Conservation (phyloP, 2,113 vertebrate species). For the Alethe castanea region DNA sequence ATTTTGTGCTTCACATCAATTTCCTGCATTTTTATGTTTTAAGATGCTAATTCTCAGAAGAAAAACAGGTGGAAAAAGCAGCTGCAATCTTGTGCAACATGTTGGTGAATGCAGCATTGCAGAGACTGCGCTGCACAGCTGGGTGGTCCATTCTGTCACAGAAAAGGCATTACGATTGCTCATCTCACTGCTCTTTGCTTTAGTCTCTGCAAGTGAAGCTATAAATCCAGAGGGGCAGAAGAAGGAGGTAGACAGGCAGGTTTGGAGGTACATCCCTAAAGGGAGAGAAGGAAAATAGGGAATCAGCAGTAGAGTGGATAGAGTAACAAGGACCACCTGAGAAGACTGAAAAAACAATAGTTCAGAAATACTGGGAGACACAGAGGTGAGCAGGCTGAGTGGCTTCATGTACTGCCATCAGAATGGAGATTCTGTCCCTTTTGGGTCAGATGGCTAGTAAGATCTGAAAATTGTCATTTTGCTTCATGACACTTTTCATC, state of each 20-base stretch:
- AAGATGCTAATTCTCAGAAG: neutral
- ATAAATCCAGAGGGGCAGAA: neutral
- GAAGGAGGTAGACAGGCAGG: neutral
- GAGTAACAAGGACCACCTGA: neutral
- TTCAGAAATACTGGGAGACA: neutral
- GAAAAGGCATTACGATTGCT: neutral
- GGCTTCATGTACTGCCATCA: neutral
- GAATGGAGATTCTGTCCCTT: neutral
- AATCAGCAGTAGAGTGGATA: neutral
- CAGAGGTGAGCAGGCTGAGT: neutral
- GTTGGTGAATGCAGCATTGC: neutral
- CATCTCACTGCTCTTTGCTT: neutral
- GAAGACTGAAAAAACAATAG: neutral
- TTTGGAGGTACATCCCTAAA: neutral
- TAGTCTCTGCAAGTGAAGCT: neutral
- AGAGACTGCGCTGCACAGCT: neutral
- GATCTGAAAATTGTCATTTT: neutral
- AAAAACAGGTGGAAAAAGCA: conserved; percentile 7
- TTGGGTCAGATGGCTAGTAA: neutral
- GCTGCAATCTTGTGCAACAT: neutral
- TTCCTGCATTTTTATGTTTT: neutral
- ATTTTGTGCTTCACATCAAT: neutral
- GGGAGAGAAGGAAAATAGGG: neutral
- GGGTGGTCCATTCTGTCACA: neutral
- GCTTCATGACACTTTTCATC: neutral